Evolutionary conservation across 2,888 invertebrate species (phyloP).

Genomic region (Cheilosia scutellata): DNA sequence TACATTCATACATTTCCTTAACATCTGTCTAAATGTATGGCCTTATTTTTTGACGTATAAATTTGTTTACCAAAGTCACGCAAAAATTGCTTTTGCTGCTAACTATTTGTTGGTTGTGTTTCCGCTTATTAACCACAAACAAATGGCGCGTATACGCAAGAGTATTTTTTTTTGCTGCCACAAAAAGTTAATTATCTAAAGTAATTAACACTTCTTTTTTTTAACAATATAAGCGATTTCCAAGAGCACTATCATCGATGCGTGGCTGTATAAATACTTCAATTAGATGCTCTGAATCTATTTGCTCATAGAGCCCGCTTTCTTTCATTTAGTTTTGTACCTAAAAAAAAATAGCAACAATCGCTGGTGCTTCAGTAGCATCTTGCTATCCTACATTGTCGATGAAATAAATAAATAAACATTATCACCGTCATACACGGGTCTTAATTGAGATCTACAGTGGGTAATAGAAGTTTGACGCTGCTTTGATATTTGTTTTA

Average conservation of each 20-base stretch:
- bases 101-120: constrained; percentile 2
- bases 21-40: not conserved
- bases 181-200: not conserved
- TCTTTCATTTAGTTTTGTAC: not conserved
- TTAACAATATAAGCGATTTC: constrained; percentile 5
- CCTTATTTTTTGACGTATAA: not conserved
- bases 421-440: not conserved
- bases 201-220: constrained; percentile 8
- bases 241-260: constrained; percentile 15
- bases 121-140: constrained; percentile 21
- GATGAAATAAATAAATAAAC: constrained; percentile 11
- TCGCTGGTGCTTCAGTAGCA: not conserved
- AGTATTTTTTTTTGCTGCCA: not conserved
- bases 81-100: not conserved
- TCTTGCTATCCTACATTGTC: not conserved
- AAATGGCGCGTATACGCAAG: constrained; percentile 24
- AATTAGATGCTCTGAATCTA: constrained; percentile 10
- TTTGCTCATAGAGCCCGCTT: not conserved
- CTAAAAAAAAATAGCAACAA: not conserved
- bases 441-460: not conserved
- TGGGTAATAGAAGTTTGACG: too few species aligned
- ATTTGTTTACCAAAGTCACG: not conserved
- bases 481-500: too few species aligned
- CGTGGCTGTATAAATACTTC: constrained; percentile 36
- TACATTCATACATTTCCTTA: too few species aligned